Evolutionary conservation across 2,888 invertebrate genomes (phyloP).

Genomic region (Lordiphosa fenestrarum): DNA sequence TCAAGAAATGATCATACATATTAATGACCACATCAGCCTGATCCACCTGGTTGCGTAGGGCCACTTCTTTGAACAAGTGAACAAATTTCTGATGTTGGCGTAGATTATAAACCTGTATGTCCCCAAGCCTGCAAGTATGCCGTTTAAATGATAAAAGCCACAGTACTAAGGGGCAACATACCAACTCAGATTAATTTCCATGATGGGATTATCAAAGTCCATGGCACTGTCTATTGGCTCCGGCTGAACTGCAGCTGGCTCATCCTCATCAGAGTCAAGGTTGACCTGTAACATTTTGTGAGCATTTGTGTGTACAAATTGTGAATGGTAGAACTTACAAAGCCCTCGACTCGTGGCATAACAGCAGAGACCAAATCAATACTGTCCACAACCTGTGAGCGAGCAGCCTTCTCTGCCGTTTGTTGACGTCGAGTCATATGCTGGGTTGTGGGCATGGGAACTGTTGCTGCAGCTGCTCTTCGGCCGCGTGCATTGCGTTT

Average conservation of each 20-base stretch:
- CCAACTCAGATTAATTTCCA: constrained; percentile 69
- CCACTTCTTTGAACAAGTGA: constrained; percentile 64
- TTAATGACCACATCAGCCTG: constrained; percentile 63
- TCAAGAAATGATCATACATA: constrained; percentile 61
- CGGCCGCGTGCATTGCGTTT: constrained; percentile 1
- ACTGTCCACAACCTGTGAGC: constrained; percentile 47
- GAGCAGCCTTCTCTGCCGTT: constrained; percentile 58
- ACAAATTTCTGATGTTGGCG: constrained; percentile 75
- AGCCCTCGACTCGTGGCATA: constrained; percentile 60
- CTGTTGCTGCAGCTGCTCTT: not conserved
- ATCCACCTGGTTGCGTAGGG: constrained; percentile 64
- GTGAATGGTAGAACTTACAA: constrained; percentile 42
- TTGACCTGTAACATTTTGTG: constrained; percentile 40
- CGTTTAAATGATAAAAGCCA: too few relatives aligned
- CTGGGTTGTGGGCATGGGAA: not conserved
- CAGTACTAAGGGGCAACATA: constrained; percentile 4
- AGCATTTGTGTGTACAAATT: not conserved
- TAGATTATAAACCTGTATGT: constrained; percentile 63
- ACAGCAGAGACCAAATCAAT: constrained; percentile 70
- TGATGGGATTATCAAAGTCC: constrained; percentile 68
- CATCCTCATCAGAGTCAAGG: constrained; percentile 60
- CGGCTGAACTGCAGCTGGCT: not conserved
- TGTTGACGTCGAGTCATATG: not conserved
- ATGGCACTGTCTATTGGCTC: constrained; percentile 18
- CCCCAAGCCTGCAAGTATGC: constrained; percentile 54